Percentiles rank a stretch among this genome's conserved stretches.
Conservation (phyloP, 1,140 invertebrate genomes). For the Pseudomyrmex gracilis region DNA sequence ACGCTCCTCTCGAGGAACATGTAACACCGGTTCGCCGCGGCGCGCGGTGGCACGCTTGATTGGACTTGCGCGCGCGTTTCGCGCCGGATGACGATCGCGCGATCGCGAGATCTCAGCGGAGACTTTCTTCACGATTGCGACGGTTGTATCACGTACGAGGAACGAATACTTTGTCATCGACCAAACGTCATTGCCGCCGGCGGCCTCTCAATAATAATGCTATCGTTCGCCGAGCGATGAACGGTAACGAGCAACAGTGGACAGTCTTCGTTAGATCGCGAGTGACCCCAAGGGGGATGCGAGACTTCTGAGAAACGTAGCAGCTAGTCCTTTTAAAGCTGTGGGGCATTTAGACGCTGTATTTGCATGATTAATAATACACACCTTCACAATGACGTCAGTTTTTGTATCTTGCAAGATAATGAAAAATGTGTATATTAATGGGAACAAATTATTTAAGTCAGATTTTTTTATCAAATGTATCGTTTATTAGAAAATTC, state of each 20-base stretch:
- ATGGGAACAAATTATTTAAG: neutral
- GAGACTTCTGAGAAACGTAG: neutral
- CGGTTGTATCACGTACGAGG: constrained; percentile 13
- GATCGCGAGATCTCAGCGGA: constrained; percentile 24
- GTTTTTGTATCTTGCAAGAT: neutral
- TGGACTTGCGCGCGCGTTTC: constrained; percentile 39
- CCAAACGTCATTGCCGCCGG: constrained; percentile 29
- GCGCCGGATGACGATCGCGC: constrained; percentile 25
- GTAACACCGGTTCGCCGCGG: constrained; percentile 52
- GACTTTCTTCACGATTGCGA: neutral
- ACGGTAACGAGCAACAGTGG: constrained; percentile 24
- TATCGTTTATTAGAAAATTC: too few species aligned
- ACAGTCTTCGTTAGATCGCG: constrained; percentile 11
- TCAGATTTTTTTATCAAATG: too few species aligned
- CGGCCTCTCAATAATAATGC: constrained; percentile 15
- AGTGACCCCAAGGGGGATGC: neutral
- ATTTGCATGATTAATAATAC: neutral
- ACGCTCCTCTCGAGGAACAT: constrained; percentile 27
- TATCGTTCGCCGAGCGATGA: constrained; percentile 19
- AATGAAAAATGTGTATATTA: too few species aligned
- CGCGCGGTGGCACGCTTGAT: constrained; percentile 50
- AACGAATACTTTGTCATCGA: constrained; percentile 37
- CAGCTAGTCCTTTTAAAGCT: neutral
- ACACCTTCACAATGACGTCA: too few species aligned
- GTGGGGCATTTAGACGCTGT: neutral